phyloP scores from a whole-genome alignment of 2,113 vertebrate genomes.

The Butorides virescens region DNA sequence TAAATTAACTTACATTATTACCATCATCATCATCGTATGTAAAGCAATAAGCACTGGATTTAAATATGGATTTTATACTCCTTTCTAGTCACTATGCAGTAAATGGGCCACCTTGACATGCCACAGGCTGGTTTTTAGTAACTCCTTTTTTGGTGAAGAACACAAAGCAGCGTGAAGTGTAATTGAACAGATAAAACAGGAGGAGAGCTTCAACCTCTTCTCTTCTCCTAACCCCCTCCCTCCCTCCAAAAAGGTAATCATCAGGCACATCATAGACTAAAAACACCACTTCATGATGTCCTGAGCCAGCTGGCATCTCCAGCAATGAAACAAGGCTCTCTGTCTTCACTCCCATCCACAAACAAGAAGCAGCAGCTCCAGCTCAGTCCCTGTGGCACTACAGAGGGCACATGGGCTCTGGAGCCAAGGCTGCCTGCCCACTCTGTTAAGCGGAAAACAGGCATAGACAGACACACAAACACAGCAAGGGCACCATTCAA shows the following conservation, averaged over 20 bases:
- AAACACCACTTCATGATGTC: neutral
- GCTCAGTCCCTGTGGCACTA: neutral
- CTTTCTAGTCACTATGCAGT: neutral
- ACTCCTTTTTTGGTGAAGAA: neutral
- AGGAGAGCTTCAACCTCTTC: neutral
- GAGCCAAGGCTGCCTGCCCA: neutral
- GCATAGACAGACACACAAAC: neutral
- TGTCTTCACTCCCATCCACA: neutral
- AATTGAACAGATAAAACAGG: neutral
- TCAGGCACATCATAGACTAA: neutral
- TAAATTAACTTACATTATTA: neutral
- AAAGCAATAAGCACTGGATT: neutral
- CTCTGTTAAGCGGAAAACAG: neutral
- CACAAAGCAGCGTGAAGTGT: neutral
- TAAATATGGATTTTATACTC: neutral
- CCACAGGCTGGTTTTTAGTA: neutral
- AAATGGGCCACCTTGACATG: neutral
- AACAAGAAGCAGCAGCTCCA: neutral
- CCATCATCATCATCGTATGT: neutral
- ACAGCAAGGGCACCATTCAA: neutral
- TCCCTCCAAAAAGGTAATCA: neutral
- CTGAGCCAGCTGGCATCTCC: neutral
- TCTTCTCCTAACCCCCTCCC: neutral
- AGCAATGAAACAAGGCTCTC: rapidly evolving
- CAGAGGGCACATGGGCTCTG: neutral